phyloP scores from a whole-genome alignment of 2,797 vertebrate species.

The Podarcis lilfordi region DNA sequence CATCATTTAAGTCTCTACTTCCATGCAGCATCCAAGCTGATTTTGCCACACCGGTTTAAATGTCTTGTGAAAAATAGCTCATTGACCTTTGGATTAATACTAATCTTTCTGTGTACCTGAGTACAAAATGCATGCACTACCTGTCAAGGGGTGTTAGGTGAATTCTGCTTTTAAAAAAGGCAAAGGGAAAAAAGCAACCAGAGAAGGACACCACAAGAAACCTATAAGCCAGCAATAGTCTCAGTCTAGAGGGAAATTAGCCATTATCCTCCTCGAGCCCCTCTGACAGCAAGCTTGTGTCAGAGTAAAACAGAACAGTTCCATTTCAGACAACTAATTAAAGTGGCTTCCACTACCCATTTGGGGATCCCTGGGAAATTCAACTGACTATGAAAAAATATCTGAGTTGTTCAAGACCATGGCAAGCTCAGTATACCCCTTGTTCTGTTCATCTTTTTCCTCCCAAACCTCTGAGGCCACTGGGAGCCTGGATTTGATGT shows the following conservation, averaged over 20 bases:
- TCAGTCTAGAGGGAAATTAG: neutral
- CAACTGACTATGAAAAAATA: neutral
- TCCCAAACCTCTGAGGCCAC: neutral
- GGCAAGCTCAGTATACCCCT: neutral
- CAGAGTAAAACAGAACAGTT: neutral
- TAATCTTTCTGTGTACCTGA: neutral
- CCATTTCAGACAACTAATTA: conserved; percentile 26
- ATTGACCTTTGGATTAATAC: neutral
- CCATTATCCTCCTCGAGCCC: neutral
- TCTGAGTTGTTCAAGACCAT: neutral
- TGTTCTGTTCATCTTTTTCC: neutral
- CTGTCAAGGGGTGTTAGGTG: neutral
- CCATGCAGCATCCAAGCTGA: neutral
- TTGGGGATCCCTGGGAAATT: neutral
- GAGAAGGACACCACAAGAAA: neutral
- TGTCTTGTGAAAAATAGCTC: neutral
- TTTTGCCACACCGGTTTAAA: neutral
- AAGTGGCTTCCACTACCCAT: conserved; percentile 3
- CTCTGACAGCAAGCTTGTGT: neutral
- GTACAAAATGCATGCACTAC: neutral
- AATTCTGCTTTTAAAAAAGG: neutral
- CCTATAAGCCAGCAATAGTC: neutral
- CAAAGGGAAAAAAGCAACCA: neutral
- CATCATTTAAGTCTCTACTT: neutral
- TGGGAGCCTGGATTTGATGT: conserved; percentile 8